These are phyloP conservation scores for Eulacestoma nigropectus DNA, from an alignment of 2,113 vertebrate genomes.

Conservation along the genomic window DNA sequence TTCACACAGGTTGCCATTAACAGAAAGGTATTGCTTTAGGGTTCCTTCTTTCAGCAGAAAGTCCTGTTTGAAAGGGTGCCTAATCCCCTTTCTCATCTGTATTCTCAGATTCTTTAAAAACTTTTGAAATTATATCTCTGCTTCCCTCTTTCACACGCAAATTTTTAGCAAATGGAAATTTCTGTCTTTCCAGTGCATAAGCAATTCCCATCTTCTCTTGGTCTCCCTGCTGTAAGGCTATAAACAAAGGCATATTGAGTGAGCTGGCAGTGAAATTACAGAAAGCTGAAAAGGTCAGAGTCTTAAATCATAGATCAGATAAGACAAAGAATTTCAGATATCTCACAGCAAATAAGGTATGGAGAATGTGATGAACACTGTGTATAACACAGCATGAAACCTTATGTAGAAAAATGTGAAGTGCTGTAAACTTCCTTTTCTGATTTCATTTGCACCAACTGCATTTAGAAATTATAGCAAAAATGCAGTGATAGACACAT, in stretches of 20 bases:
- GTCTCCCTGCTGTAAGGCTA: slow-evolving; percentile 12
- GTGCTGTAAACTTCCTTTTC: slow-evolving; percentile 10
- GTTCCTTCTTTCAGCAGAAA: neutral
- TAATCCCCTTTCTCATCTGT: neutral
- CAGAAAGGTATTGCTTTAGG: slow-evolving; percentile 17
- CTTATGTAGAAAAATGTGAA: neutral
- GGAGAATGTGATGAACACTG: neutral
- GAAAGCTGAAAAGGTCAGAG: slow-evolving; percentile 57
- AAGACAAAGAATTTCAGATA: slow-evolving; percentile 41
- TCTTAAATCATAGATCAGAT: slow-evolving; percentile 49
- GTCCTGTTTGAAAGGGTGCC: neutral
- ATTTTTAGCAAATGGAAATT: neutral
- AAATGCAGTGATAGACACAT: neutral
- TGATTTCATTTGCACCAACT: neutral
- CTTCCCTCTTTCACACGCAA: neutral
- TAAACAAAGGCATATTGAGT: slow-evolving; percentile 42
- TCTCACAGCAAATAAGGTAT: slow-evolving; percentile 16
- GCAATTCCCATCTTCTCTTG: neutral
- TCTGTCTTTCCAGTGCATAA: neutral
- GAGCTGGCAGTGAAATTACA: slow-evolving; percentile 28
- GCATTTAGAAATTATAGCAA: slow-evolving; percentile 12
- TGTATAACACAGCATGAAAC: neutral
- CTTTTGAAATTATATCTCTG: neutral
- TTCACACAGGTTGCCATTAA: slow-evolving; percentile 32
- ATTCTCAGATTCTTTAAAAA: neutral